These are phyloP conservation scores for Crocuta crocuta DNA, from an alignment of 2,113 vertebrate species.

Conservation along the genomic window DNA sequence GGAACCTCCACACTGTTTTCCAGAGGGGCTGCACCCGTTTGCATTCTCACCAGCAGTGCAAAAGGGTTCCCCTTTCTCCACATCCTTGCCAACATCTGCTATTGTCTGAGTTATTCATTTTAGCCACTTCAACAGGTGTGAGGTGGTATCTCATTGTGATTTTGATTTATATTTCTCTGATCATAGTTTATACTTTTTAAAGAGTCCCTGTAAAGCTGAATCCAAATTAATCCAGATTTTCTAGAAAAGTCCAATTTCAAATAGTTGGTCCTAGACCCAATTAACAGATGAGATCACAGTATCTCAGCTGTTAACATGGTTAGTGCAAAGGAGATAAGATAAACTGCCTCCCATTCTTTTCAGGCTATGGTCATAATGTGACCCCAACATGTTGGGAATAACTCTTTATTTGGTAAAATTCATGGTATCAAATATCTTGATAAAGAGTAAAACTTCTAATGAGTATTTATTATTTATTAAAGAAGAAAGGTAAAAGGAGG, in stretches of 20 bases:
- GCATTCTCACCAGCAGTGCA: too few relatives aligned
- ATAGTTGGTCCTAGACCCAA: not conserved
- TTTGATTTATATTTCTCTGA: too few relatives aligned
- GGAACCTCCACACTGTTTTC: too few relatives aligned
- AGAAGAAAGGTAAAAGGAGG: slow-evolving; percentile 19
- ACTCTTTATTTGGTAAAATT: slow-evolving; percentile 42
- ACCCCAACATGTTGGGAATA: not conserved
- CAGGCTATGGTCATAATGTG: not conserved
- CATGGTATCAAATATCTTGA: not conserved
- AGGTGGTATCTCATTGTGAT: too few relatives aligned
- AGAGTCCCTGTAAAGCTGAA: not conserved
- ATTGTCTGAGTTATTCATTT: too few relatives aligned
- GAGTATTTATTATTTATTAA: not conserved
- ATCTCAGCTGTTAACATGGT: slow-evolving; percentile 39
- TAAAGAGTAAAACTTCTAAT: not conserved
- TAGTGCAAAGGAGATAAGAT: not conserved
- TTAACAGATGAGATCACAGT: not conserved
- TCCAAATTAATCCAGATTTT: slow-evolving; percentile 55
- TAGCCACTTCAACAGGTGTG: too few relatives aligned
- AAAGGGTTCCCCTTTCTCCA: too few relatives aligned
- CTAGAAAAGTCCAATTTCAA: slow-evolving; percentile 51
- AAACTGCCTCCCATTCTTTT: slow-evolving; percentile 12
- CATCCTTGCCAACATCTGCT: too few relatives aligned
- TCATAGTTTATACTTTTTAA: not conserved
- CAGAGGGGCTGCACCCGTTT: too few relatives aligned